Evolutionary conservation across 1,140 invertebrate genomes (phyloP).

Genomic region (Elymnias hypermnestra): DNA sequence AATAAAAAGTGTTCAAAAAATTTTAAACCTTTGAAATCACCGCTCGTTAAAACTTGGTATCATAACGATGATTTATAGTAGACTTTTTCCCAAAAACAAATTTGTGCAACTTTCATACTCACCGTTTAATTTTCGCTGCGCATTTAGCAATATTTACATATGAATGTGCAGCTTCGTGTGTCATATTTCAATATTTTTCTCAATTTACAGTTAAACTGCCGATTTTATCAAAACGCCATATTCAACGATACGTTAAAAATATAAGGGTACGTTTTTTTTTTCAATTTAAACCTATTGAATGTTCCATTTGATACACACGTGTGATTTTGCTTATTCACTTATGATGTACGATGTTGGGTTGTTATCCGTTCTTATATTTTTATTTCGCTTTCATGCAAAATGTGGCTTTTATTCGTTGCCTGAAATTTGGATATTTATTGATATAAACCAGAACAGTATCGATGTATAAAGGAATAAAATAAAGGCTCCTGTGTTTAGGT

Average conservation of each 20-base stretch:
- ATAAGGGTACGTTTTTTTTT: slow-evolving; percentile 17
- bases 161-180: slow-evolving; percentile 50
- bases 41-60: slow-evolving; percentile 18
- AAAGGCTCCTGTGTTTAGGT: no score
- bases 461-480: no score
- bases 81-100: slow-evolving; percentile 23
- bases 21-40: slow-evolving; percentile 9
- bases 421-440: no score
- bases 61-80: slow-evolving; percentile 13
- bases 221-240: slow-evolving; percentile 30
- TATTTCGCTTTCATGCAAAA: background rate
- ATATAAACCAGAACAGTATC: no score
- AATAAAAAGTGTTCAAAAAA: slow-evolving; percentile 10
- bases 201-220: slow-evolving; percentile 35
- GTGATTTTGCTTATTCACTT: background rate
- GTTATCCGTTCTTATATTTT: no score
- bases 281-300: slow-evolving; percentile 10
- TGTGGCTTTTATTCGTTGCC: background rate
- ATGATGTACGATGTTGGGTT: no score
- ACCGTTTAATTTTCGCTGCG: slow-evolving; percentile 47
- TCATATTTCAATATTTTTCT: slow-evolving; percentile 45
- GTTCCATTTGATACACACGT: background rate
- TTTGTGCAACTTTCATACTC: slow-evolving; percentile 50
- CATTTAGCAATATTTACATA: slow-evolving; percentile 56
- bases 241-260: slow-evolving; percentile 20